Percentiles rank a stretch among this genome's conserved stretches.
phyloP scores from a whole-genome alignment of 2,888 invertebrate genomes.

The Brachypalpus laphriformis region DNA sequence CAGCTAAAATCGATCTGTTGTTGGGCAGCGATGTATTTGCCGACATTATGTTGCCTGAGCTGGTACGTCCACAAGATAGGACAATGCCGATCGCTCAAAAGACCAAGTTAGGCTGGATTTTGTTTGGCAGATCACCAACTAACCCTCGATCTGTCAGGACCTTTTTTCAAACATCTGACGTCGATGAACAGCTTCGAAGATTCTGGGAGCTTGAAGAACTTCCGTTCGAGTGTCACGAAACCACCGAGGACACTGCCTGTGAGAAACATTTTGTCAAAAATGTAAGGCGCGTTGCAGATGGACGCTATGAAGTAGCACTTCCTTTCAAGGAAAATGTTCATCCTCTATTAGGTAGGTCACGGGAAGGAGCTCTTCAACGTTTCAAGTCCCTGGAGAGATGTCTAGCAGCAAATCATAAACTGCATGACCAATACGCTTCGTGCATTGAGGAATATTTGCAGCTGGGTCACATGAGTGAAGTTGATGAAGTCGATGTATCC shows the following conservation, averaged over 20 bases:
- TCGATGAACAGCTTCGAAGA: slow-evolving; percentile 16
- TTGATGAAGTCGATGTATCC: not conserved
- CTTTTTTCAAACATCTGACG: slow-evolving; percentile 13
- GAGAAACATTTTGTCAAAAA: too few relatives aligned
- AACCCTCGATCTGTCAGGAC: too few relatives aligned
- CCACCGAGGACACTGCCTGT: slow-evolving; percentile 4
- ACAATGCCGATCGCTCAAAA: slow-evolving; percentile 16
- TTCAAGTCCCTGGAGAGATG: slow-evolving; percentile 17
- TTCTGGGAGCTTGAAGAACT: slow-evolving; percentile 18
- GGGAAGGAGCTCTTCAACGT: slow-evolving; percentile 22
- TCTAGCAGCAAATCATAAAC: slow-evolving; percentile 8
- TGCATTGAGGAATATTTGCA: slow-evolving; percentile 12
- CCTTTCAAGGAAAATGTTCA: too few relatives aligned
- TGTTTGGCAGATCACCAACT: too few relatives aligned
- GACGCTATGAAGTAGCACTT: too few relatives aligned
- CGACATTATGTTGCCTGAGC: slow-evolving; percentile 5
- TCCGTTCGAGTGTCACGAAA: not conserved
- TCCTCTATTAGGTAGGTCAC: slow-evolving; percentile 15
- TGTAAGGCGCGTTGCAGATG: too few relatives aligned
- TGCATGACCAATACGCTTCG: slow-evolving; percentile 6
- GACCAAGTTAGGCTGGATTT: too few relatives aligned
- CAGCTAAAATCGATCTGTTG: too few relatives aligned
- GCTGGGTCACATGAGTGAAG: slow-evolving; percentile 14
- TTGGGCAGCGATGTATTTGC: slow-evolving; percentile 1
- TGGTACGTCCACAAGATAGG: slow-evolving; percentile 7